These are phyloP conservation scores for Trissolcus basalis DNA, from an alignment of 1,140 invertebrate species.

Conservation along the genomic window DNA sequence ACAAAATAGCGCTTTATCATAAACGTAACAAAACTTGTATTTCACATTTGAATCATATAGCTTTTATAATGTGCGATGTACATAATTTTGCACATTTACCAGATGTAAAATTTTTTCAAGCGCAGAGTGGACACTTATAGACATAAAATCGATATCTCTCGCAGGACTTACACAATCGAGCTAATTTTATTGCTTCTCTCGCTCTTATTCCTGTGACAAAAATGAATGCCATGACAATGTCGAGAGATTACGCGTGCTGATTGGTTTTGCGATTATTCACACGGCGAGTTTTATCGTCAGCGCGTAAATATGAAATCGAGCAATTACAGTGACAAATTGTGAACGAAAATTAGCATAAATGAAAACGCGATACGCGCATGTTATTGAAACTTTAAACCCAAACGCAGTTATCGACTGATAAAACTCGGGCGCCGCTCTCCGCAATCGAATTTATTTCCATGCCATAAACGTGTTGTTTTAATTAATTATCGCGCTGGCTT, in stretches of 20 bases:
- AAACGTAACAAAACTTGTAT: constrained; percentile 40
- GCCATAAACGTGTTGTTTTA: no score
- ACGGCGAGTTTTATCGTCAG: constrained; percentile 24
- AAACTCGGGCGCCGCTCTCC: not conserved
- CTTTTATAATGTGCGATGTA: constrained; percentile 19
- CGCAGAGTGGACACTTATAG: constrained; percentile 6
- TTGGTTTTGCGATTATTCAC: constrained; percentile 3
- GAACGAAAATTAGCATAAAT: constrained; percentile 28
- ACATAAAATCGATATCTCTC: constrained; percentile 35
- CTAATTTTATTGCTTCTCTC: constrained; percentile 11
- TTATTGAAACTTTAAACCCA: not conserved
- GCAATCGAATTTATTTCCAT: no score
- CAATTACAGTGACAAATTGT: constrained; percentile 48
- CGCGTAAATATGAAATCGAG: constrained; percentile 36
- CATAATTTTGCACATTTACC: constrained; percentile 43
- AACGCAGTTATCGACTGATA: constrained; percentile 20
- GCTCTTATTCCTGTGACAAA: constrained; percentile 2
- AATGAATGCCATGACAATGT: constrained; percentile 4
- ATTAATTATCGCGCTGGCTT: no score
- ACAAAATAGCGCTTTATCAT: constrained; percentile 27
- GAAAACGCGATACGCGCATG: constrained; percentile 22
- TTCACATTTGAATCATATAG: constrained; percentile 2
- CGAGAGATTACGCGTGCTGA: not conserved
- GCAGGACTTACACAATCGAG: constrained; percentile 24
- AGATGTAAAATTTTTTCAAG: constrained; percentile 44